These are phyloP conservation scores for Conus canariensis DNA, from an alignment of 2,888 invertebrate species.

Conservation along the genomic window DNA sequence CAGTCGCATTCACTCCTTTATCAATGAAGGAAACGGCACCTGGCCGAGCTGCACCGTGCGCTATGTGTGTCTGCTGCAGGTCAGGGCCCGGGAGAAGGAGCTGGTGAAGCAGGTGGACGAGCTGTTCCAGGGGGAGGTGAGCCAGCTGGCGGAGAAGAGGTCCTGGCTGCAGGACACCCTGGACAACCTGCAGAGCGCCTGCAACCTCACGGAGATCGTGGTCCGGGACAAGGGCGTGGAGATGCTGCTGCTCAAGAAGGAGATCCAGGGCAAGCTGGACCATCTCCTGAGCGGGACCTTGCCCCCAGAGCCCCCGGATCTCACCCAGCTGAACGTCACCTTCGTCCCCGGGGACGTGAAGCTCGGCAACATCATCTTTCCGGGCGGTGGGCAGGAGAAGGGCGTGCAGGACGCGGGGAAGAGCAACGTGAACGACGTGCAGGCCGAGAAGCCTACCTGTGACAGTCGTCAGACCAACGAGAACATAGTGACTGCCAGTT, in stretches of 20 bases:
- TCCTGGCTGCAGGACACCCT: constrained; percentile 70
- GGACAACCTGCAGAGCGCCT: constrained; percentile 71
- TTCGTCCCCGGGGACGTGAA: constrained; percentile 73
- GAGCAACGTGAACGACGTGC: not conserved
- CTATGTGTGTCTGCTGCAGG: constrained; percentile 46
- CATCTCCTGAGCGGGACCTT: constrained; percentile 65
- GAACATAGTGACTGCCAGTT: not conserved
- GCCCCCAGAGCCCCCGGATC: constrained; percentile 62
- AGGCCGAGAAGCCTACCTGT: no score
- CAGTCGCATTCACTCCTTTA: no score
- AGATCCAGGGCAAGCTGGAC: constrained; percentile 74
- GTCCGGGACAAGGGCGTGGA: constrained; percentile 76
- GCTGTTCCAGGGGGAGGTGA: constrained; percentile 61
- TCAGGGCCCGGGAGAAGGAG: constrained; percentile 70
- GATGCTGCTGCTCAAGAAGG: constrained; percentile 75
- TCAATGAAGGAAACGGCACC: not conserved
- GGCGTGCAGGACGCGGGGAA: not conserved
- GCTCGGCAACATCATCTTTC: constrained; percentile 58
- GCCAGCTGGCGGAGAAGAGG: constrained; percentile 71
- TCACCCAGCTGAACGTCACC: constrained; percentile 60
- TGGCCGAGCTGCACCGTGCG: not conserved
- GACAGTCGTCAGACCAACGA: not conserved
- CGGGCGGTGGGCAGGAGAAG: not conserved
- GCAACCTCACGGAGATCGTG: constrained; percentile 74
- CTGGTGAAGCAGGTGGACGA: constrained; percentile 72